These are phyloP conservation scores for Spermophilus dauricus DNA, from an alignment of 2,113 vertebrate genomes.

Conservation along the genomic window DNA sequence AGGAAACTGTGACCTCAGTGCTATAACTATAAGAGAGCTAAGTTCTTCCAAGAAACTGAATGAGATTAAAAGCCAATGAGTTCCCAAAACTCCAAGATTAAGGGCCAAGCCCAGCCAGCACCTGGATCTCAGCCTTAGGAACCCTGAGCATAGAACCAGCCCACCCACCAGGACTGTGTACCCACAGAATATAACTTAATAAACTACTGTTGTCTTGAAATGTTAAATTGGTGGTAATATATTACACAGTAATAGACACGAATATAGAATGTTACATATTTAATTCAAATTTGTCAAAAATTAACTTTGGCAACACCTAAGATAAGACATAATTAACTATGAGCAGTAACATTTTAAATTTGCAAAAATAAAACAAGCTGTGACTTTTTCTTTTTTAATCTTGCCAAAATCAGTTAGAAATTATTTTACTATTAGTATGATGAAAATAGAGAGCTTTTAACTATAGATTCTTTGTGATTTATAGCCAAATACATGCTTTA, in stretches of 20 bases:
- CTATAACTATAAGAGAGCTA: not conserved
- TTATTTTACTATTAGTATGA: not conserved
- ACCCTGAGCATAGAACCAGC: rapidly evolving
- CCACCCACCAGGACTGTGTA: not conserved
- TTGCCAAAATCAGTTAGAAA: not conserved
- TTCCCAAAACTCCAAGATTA: not conserved
- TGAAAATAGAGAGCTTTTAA: not conserved
- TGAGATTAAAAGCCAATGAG: not conserved
- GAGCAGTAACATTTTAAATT: not conserved
- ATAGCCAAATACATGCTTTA: not conserved
- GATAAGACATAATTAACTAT: not conserved
- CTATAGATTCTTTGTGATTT: not conserved
- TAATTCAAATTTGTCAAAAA: not conserved
- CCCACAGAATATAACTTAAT: not conserved
- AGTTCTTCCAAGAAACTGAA: not conserved
- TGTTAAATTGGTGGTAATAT: not conserved
- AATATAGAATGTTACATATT: not conserved
- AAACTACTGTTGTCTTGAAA: too few relatives aligned
- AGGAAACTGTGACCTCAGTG: not conserved
- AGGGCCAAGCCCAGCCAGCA: not conserved
- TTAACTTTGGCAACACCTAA: not conserved
- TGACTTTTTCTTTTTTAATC: not conserved
- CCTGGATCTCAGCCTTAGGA: too few relatives aligned
- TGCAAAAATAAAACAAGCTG: not conserved
- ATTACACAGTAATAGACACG: not conserved